Base-by-base conservation (phyloP, 2,888 invertebrate genomes). In the Coremacera marginata region DNA sequence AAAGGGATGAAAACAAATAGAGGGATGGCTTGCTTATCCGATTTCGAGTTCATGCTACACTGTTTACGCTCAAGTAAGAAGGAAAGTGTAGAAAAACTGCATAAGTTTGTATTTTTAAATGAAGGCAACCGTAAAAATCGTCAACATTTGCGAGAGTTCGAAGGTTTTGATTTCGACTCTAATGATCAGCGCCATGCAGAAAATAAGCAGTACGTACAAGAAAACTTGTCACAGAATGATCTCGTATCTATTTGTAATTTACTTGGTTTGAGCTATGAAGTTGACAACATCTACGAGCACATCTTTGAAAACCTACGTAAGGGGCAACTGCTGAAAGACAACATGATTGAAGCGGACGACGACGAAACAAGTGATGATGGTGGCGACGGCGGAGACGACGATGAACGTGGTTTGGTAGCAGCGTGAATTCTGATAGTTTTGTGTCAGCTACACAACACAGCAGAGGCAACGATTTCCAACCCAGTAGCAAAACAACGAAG, bases 41-140 rank as follows among this genome's bases (percentile, higher is more conserved):
- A 31, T 31, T 31, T 31, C 5, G 3, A 31, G 31, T 31, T 31
- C 31, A 31, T 31, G 31, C 31, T 31, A 5, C 31, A 31, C 3
- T 4, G 31, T 51, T 51, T 51, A 51, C 51, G 51, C 14, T n/a
- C 16, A 51, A 16, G 51, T 51, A 14, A n/a, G n/a, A 51, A 51
- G n/a, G 51, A 51, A 7, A 16, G 51, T 8, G 7, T 51, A 14
- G 51, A 16, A 5, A 71, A 72, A 4, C 9, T 78, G 11, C 78
- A 77, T 37, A 77, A 79, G 11, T 75, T 75, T 31, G 55, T 77
- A 0, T 79, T 62, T 55, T 77, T 73, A 4, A 19, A 14, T 7
- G 79, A 77, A 14, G 79, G 79, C 7, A 75, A 79, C 31, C 14
- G 79, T 2, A 1, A 19, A n/a, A 79, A 79, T 52, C 65, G 79